Percentiles rank a stretch among this genome's conserved stretches.
These are phyloP conservation scores for Torymus aiolomorphi DNA, from an alignment of 2,888 invertebrate genomes.

Conservation along the genomic window DNA sequence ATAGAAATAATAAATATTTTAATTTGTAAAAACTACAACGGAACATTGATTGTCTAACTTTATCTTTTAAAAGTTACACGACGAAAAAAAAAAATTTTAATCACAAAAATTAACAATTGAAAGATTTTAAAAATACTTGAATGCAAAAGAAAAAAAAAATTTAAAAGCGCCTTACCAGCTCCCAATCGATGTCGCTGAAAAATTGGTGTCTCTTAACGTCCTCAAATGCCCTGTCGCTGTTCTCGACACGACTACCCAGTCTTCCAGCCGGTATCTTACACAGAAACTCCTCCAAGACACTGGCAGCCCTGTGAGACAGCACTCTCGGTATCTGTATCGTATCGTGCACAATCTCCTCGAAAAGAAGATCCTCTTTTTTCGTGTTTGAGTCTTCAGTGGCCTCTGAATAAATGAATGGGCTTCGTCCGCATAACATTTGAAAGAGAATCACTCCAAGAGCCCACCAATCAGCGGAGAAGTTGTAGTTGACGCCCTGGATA, in stretches of 20 bases:
- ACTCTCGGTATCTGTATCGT: conserved; percentile 99
- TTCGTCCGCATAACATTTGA: conserved; percentile 99
- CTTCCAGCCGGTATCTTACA: conserved; percentile 98
- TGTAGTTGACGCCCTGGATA: conserved; percentile 94
- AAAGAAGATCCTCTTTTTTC: conserved; percentile 98
- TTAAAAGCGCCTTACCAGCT: conserved; percentile 83
- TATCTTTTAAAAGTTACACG: too few species aligned
- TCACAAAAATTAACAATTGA: too few species aligned
- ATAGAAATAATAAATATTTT: conserved; percentile 50
- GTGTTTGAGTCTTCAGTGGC: conserved; percentile 98
- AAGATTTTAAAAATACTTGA: too few species aligned
- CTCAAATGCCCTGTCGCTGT: conserved; percentile 87
- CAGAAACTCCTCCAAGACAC: conserved; percentile 97
- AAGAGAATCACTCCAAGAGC: conserved; percentile 97
- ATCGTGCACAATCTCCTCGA: conserved; percentile 98
- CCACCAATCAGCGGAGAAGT: conserved; percentile 98
- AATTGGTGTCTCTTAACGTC: conserved; percentile 98
- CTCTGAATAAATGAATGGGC: conserved; percentile 98
- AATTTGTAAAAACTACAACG: not conserved
- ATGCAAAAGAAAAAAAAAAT: too few species aligned
- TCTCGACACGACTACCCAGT: conserved; percentile 90
- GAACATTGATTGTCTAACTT: too few species aligned
- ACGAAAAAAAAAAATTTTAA: too few species aligned
- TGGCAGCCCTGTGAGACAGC: conserved; percentile 96
- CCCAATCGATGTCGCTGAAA: conserved; percentile 99